phyloP scores from a whole-genome alignment of 2,888 invertebrate species.

The Drosophila nigricruria region DNA sequence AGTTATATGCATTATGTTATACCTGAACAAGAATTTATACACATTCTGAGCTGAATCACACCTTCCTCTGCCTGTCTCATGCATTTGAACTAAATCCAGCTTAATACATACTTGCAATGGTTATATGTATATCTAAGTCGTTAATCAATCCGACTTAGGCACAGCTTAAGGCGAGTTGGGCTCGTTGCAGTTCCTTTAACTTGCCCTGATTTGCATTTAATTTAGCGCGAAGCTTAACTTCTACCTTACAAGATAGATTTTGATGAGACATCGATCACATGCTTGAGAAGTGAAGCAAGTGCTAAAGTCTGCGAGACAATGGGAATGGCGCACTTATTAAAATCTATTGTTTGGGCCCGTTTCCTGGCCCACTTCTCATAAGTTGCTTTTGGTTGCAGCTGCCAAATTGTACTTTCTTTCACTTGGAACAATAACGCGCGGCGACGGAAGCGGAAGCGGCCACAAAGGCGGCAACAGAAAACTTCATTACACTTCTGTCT shows the following conservation, averaged over 20 bases:
- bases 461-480: constrained; percentile 61
- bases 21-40: no score
- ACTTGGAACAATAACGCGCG: constrained; percentile 46
- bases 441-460: constrained; percentile 47
- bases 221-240: neutral
- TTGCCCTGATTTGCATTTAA: neutral
- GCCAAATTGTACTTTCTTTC: constrained; percentile 71
- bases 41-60: neutral
- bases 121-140: neutral
- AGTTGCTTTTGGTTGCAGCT: constrained; percentile 65
- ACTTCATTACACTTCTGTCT: constrained; percentile 63
- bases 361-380: constrained; percentile 18
- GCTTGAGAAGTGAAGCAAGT: constrained; percentile 1
- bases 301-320: constrained; percentile 11
- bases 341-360: constrained; percentile 51
- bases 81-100: neutral
- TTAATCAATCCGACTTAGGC: neutral
- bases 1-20: no score
- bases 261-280: constrained; percentile 6
- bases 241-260: neutral
- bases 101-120: neutral
- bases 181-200: neutral
- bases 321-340: constrained; percentile 44
- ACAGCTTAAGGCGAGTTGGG: neutral
- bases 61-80: neutral